Evolutionary conservation across 2,888 invertebrate genomes (phyloP).

Genomic region (Cyrtodaria siliqua): DNA sequence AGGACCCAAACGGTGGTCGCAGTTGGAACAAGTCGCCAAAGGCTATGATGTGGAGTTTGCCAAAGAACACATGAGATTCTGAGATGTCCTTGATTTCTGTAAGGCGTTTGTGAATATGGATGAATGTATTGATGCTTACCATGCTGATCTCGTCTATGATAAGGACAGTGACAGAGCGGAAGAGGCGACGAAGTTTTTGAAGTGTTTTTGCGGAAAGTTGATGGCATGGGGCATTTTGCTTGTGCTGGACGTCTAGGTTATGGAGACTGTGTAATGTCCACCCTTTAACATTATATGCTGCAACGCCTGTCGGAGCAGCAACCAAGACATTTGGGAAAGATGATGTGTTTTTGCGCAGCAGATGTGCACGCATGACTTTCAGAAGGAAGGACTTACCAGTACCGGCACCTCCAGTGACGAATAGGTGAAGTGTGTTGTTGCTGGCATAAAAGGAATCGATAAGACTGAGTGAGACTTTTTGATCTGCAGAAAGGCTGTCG

Average conservation of each 20-base stretch:
- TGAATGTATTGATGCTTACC: slow-evolving; percentile 1
- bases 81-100: slow-evolving; percentile 46
- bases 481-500: neutral
- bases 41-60: neutral
- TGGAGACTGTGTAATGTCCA: neutral
- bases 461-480: no score
- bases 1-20: neutral
- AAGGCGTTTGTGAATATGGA: slow-evolving; percentile 1
- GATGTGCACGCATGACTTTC: neutral
- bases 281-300: slow-evolving; percentile 13
- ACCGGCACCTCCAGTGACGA: slow-evolving; percentile 21
- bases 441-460: no score
- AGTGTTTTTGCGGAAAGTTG: neutral
- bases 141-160: slow-evolving; percentile 18
- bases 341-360: neutral
- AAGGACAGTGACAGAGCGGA: slow-evolving; percentile 1
- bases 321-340: slow-evolving; percentile 14
- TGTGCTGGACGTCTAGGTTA: no score
- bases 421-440: neutral
- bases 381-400: slow-evolving; percentile 16
- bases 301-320: slow-evolving; percentile 21
- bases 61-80: neutral
- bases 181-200: neutral
- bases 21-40: neutral
- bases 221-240: slow-evolving; percentile 8